These are phyloP conservation scores for Crossoptilon crossoptilon DNA, from an alignment of 2,797 vertebrate species.

Conservation along the genomic window DNA sequence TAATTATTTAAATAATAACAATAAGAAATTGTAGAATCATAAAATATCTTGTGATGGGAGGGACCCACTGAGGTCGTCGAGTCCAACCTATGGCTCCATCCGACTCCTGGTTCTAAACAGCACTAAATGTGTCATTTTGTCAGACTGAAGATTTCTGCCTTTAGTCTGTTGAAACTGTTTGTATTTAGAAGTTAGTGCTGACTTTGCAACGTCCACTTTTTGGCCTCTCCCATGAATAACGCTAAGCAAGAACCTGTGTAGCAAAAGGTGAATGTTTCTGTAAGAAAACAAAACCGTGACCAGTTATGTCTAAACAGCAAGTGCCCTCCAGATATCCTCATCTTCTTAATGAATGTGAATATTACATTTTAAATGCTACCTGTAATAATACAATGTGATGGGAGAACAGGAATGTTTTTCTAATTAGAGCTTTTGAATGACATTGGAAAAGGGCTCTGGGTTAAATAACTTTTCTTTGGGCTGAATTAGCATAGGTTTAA, in stretches of 20 bases:
- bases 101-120: not conserved
- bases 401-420: constrained; percentile 24
- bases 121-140: not conserved
- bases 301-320: not conserved
- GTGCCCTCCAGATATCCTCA: not conserved
- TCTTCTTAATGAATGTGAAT: constrained; percentile 58
- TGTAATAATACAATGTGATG: not conserved
- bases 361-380: constrained; percentile 52
- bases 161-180: not conserved
- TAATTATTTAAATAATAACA: not conserved
- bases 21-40: not conserved
- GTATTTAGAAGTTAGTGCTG: not conserved
- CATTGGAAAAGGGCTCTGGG: constrained; percentile 54
- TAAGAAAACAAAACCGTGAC: not conserved
- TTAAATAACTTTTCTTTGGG: constrained; percentile 64
- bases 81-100: not conserved
- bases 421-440: constrained; percentile 72
- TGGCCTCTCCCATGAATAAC: not conserved
- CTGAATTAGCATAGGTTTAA: constrained; percentile 77
- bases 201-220: not conserved
- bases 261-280: not conserved
- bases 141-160: not conserved
- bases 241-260: not conserved
- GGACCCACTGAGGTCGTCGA: no score
- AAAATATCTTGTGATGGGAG: not conserved